phyloP scores from a whole-genome alignment of 53 echinoderm and acorn worm species.

The Hippasteria phrygiana region DNA sequence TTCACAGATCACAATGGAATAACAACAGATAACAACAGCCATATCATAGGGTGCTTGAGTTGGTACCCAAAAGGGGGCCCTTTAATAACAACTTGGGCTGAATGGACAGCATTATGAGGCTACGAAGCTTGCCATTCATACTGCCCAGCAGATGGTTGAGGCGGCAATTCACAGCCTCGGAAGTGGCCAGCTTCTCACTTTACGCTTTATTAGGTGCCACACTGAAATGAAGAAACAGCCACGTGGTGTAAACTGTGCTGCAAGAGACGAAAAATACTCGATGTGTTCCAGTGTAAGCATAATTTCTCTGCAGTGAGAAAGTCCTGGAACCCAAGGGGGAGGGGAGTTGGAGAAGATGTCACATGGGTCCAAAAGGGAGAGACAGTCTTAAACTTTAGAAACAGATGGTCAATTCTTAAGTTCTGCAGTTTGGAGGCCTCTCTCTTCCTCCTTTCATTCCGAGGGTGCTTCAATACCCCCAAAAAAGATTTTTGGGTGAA shows the following conservation, averaged over 20 bases:
- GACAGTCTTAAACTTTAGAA: too few relatives aligned
- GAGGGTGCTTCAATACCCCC: too few relatives aligned
- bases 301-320: too few relatives aligned
- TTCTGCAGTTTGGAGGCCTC: too few relatives aligned
- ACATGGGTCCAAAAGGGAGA: too few relatives aligned
- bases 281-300: too few relatives aligned
- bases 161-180: neutral
- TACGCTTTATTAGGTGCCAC: neutral
- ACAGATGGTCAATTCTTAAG: too few relatives aligned
- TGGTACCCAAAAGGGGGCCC: neutral
- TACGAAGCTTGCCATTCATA: neutral
- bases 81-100: neutral
- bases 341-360: too few relatives aligned
- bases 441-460: too few relatives aligned
- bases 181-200: slow-evolving; percentile 1
- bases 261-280: too few relatives aligned
- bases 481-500: too few relatives aligned
- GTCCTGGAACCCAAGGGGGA: too few relatives aligned
- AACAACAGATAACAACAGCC: neutral
- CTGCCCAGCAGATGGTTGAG: neutral
- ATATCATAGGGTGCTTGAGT: neutral
- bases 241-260: neutral
- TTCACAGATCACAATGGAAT: neutral
- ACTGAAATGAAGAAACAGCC: neutral
- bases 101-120: neutral